Evolutionary conservation across 2,797 vertebrate genomes (phyloP).

Genomic region (Lutjanus campechanus): DNA sequence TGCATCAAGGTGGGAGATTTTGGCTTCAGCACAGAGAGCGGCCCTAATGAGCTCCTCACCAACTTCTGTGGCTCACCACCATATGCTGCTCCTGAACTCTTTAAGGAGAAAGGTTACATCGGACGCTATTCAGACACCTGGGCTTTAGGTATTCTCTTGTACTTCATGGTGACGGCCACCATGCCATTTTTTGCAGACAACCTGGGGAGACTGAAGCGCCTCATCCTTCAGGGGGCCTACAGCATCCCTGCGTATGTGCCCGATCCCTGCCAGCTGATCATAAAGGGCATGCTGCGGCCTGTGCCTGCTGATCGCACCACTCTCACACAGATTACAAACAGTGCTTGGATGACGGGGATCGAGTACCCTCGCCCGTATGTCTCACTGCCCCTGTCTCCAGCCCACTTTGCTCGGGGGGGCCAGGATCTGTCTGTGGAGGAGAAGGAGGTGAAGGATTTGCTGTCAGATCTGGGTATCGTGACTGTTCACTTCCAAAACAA

Average conservation of each 20-base stretch:
- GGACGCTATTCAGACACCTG: constrained; percentile 85
- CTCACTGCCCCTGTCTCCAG: constrained; percentile 69
- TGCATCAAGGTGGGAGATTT: constrained; percentile 89
- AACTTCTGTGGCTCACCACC: constrained; percentile 87
- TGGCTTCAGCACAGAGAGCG: constrained; percentile 83
- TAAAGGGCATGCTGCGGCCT: constrained; percentile 82
- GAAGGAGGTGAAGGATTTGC: constrained; percentile 76
- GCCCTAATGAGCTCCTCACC: constrained; percentile 76
- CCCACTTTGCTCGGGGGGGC: constrained; percentile 68
- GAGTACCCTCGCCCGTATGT: constrained; percentile 76
- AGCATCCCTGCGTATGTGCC: constrained; percentile 81
- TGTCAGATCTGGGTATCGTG: constrained; percentile 80
- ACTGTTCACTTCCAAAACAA: constrained; percentile 83
- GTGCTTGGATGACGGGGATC: constrained; percentile 81
- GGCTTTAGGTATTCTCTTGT: constrained; percentile 87
- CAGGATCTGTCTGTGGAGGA: constrained; percentile 78
- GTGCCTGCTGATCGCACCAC: constrained; percentile 80
- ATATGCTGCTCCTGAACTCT: constrained; percentile 87
- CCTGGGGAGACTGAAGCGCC: constrained; percentile 81
- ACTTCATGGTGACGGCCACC: constrained; percentile 84
- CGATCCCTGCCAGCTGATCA: constrained; percentile 78
- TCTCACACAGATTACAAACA: constrained; percentile 70
- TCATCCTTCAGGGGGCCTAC: constrained; percentile 85
- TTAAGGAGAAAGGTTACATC: constrained; percentile 82
- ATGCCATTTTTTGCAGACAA: constrained; percentile 85